Conservation (phyloP, 1,140 invertebrate genomes). For the Ladona fulva region DNA sequence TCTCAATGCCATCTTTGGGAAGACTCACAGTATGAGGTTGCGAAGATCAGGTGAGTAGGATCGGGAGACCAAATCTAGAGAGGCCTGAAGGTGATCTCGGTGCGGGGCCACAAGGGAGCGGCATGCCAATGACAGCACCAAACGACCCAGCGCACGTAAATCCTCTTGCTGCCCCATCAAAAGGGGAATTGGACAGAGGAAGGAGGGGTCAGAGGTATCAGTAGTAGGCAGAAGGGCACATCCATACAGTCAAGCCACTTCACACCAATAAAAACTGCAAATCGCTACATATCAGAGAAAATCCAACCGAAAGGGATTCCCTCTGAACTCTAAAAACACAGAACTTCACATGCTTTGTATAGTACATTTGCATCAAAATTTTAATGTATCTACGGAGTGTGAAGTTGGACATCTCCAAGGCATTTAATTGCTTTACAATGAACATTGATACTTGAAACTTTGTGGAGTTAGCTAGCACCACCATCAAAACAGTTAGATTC, state of each 20-base stretch:
- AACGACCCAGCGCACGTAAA: constrained; percentile 78
- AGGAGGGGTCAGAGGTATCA: neutral
- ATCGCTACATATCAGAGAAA: neutral
- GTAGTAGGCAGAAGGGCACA: neutral
- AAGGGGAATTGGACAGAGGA: constrained; percentile 11
- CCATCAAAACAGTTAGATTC: no score
- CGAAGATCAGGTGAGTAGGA: constrained; percentile 88
- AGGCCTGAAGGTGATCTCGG: constrained; percentile 72
- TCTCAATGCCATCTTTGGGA: neutral
- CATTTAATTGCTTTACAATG: no score
- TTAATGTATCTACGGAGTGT: no score
- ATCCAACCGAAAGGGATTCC: neutral
- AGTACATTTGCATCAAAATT: no score
- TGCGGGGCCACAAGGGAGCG: constrained; percentile 80
- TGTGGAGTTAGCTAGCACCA: no score
- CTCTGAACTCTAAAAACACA: no score
- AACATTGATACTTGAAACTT: no score
- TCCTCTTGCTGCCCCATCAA: constrained; percentile 67
- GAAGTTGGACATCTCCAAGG: no score
- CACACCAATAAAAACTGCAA: neutral
- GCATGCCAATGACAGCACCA: constrained; percentile 84
- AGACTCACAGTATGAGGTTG: constrained; percentile 82
- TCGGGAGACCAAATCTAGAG: constrained; percentile 78
- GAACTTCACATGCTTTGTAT: no score
- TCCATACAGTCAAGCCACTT: neutral